Evolutionary conservation across 2,797 vertebrate species (phyloP).

Genomic region (Mallotus villosus): DNA sequence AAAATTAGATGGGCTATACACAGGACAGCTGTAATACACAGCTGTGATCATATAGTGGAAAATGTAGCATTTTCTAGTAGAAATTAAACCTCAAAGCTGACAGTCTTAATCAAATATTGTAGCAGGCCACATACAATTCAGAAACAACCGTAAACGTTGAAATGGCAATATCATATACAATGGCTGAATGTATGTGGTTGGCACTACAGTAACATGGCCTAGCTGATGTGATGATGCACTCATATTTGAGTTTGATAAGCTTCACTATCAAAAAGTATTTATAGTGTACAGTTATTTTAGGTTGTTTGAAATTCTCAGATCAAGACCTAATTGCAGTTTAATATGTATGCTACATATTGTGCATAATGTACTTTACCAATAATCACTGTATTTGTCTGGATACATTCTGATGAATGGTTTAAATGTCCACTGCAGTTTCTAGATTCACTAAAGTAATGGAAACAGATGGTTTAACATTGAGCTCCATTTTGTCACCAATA

Average conservation of each 20-base stretch:
- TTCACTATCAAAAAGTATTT: no score
- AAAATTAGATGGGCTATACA: neutral
- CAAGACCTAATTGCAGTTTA: neutral
- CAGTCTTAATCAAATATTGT: neutral
- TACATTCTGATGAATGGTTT: neutral
- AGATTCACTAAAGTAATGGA: neutral
- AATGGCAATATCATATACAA: neutral
- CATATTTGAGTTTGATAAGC: neutral
- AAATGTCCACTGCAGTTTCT: neutral
- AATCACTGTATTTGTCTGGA: neutral
- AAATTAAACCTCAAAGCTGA: neutral
- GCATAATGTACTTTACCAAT: neutral
- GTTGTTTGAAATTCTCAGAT: neutral
- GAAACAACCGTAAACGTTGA: no score
- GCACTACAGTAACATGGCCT: neutral
- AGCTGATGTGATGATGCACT: neutral
- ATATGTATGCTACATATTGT: neutral
- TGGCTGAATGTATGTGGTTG: neutral
- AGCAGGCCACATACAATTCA: no score
- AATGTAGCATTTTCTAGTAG: neutral
- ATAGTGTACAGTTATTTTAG: neutral
- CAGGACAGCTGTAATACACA: conserved; percentile 39
- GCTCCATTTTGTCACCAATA: conserved; percentile 26
- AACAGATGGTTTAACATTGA: conserved; percentile 31
- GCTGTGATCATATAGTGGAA: conserved; percentile 52